phyloP scores from a whole-genome alignment of 2,888 invertebrate species.

The Dyspetes luteomarginatus region DNA sequence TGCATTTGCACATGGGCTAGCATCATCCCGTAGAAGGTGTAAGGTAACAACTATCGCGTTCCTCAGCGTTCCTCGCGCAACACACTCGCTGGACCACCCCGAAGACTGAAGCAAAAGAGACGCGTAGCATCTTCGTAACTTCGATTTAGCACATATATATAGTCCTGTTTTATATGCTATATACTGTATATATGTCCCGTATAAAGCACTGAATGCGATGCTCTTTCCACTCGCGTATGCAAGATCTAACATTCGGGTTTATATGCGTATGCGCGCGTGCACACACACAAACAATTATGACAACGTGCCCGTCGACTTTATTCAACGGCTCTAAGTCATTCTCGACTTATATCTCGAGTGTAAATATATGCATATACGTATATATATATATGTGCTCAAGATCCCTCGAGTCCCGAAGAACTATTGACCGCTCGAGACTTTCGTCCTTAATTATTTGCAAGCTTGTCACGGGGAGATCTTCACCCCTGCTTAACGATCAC shows the following conservation, averaged over 20 bases:
- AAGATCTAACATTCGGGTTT: constrained; percentile 12
- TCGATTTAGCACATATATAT: constrained; percentile 49
- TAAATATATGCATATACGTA: constrained; percentile 6
- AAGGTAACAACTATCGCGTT: constrained; percentile 77
- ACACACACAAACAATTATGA: constrained; percentile 53
- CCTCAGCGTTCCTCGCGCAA: constrained; percentile 65
- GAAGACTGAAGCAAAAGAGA: constrained; percentile 62
- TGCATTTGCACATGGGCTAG: no score
- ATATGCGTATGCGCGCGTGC: background rate
- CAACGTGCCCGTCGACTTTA: constrained; percentile 42
- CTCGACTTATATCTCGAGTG: constrained; percentile 24
- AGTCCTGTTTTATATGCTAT: background rate
- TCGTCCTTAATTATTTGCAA: no score
- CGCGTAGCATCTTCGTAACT: constrained; percentile 49
- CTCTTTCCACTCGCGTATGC: background rate
- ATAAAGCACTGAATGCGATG: constrained; percentile 18
- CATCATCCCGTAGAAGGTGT: constrained; percentile 74
- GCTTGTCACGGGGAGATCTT: no score
- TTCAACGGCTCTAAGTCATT: constrained; percentile 44
- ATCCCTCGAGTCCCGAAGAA: no score
- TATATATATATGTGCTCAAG: constrained; percentile 1
- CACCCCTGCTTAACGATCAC: no score
- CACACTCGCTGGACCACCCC: constrained; percentile 77
- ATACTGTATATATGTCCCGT: constrained; percentile 23
- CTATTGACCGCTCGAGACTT: no score